Conservation (phyloP, 2,888 invertebrate genomes). For the Helobdella robusta region DNA sequence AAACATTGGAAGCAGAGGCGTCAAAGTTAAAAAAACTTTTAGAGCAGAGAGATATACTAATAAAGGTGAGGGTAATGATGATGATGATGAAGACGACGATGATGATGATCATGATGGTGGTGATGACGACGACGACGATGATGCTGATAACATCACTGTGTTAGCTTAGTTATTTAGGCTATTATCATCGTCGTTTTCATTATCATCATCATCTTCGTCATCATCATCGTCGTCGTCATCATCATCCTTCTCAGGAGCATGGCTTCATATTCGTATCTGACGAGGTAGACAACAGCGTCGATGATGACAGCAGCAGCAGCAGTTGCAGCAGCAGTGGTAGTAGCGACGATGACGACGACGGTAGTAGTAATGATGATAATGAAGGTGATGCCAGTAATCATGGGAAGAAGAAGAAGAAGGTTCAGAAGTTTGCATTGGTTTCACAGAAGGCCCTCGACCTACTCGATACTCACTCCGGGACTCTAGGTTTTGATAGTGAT, state of each 20-base stretch:
- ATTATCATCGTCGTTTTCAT: no score
- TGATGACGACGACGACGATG: no score
- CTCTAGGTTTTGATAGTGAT: slow-evolving; percentile 16
- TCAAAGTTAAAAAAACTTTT: slow-evolving; percentile 23
- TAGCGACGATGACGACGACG: slow-evolving; percentile 1
- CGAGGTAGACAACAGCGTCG: slow-evolving; percentile 25
- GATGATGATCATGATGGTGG: no score
- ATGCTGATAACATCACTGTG: no score
- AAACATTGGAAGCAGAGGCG: slow-evolving; percentile 21
- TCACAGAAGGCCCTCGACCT: slow-evolving; percentile 19
- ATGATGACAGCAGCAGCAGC: background rate
- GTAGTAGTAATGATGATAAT: background rate
- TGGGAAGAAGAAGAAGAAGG: background rate
- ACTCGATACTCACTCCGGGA: slow-evolving; percentile 24
- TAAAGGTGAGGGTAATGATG: slow-evolving; percentile 29
- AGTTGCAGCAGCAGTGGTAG: background rate
- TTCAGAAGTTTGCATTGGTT: slow-evolving; percentile 24
- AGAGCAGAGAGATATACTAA: slow-evolving; percentile 27
- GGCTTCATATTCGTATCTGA: slow-evolving; percentile 33
- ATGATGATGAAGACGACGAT: no score
- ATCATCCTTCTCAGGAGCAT: slow-evolving; percentile 29
- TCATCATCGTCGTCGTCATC: background rate
- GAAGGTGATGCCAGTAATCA: background rate
- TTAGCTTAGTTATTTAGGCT: no score
- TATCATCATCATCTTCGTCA: no score